phyloP scores from a whole-genome alignment of 2,113 vertebrate genomes.

The Heliornis fulica region DNA sequence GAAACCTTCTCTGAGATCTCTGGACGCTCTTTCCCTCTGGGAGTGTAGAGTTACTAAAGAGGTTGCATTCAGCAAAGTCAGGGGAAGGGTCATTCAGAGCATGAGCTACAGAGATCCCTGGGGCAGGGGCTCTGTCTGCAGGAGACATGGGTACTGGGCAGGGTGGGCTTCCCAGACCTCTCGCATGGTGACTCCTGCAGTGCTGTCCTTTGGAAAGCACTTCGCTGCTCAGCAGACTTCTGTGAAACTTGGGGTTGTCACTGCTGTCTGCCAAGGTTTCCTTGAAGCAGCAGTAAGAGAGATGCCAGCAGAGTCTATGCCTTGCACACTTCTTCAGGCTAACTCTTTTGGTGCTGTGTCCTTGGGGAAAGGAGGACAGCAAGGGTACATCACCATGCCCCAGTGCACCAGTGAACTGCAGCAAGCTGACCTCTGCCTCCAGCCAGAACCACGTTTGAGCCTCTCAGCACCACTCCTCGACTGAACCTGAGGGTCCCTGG shows the following conservation, averaged over 20 bases:
- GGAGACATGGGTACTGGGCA: fast-evolving
- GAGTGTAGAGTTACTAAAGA: not conserved
- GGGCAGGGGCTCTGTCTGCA: fast-evolving
- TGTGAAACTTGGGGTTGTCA: not conserved
- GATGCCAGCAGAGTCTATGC: fast-evolving
- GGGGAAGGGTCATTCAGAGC: not conserved
- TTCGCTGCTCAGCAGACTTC: not conserved
- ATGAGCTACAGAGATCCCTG: fast-evolving
- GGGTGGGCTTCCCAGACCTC: not conserved
- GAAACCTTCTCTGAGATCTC: not conserved
- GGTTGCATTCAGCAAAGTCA: not conserved
- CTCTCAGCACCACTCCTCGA: not conserved
- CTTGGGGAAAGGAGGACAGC: not conserved
- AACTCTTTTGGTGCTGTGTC: not conserved
- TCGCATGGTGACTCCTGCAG: fast-evolving
- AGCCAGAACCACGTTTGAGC: not conserved
- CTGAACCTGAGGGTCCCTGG: not conserved
- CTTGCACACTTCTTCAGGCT: not conserved
- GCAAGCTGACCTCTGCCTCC: not conserved
- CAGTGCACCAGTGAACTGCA: not conserved
- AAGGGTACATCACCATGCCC: not conserved
- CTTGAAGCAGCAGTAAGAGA: not conserved
- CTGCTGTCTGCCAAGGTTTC: not conserved
- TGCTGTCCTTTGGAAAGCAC: fast-evolving
- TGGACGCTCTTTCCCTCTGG: not conserved